A percentile compares a stretch with the other conserved stretches of the same genome.
phyloP scores from a whole-genome alignment of 2,797 vertebrate species.

The Synanceia verrucosa region DNA sequence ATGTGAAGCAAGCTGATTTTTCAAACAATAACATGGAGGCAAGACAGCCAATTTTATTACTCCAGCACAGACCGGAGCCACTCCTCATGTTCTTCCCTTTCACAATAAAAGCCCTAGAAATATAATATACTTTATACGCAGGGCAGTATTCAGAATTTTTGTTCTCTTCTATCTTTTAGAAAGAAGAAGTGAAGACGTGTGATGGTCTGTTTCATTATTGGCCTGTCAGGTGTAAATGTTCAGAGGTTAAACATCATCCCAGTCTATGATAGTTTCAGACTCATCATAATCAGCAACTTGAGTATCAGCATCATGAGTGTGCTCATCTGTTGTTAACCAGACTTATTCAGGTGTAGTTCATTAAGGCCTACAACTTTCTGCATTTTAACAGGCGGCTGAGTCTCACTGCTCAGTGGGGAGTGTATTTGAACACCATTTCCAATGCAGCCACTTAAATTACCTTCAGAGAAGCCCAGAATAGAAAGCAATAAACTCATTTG shows the following conservation, averaged over 20 bases:
- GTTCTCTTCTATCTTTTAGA: neutral
- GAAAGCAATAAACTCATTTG: constrained; percentile 36
- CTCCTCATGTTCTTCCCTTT: neutral
- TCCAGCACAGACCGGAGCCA: neutral
- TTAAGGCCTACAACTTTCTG: constrained; percentile 46
- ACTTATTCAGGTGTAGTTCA: constrained; percentile 46
- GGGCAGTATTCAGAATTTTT: neutral
- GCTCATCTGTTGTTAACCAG: constrained; percentile 53
- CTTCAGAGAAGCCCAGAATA: constrained; percentile 33
- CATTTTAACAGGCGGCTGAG: constrained; percentile 33
- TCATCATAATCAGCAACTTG: constrained; percentile 18
- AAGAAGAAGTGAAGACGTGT: neutral
- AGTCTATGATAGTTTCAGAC: constrained; percentile 21
- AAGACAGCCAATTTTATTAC: too few species aligned
- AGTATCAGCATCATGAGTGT: constrained; percentile 24
- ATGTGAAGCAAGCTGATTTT: too few species aligned
- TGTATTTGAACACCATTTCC: constrained; percentile 1
- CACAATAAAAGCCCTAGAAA: neutral
- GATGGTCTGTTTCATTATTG: neutral
- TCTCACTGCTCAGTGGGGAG: constrained; percentile 22
- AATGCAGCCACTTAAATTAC: constrained; percentile 45
- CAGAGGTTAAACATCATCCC: constrained; percentile 1
- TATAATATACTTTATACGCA: neutral
- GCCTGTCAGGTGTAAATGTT: neutral
- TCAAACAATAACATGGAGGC: too few species aligned